These are phyloP conservation scores for Xenopus petersii DNA, from an alignment of 2,797 vertebrate species.

Conservation along the genomic window DNA sequence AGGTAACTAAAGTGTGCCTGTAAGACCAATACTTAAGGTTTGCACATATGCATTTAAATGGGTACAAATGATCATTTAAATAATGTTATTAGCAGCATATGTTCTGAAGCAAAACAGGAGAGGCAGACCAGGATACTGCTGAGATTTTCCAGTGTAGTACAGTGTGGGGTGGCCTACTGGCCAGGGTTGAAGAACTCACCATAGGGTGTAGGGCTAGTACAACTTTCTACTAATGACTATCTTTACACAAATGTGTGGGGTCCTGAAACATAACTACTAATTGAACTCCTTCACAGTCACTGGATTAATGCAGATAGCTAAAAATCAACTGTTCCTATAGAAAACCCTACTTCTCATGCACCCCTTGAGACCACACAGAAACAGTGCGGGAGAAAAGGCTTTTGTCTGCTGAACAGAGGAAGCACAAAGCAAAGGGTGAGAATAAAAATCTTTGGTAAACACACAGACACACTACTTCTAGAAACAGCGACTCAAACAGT, in stretches of 20 bases:
- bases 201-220: conserved; percentile 53
- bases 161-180: conserved; percentile 49
- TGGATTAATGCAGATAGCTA: conserved; percentile 49
- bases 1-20: not conserved
- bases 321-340: conserved; percentile 53
- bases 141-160: conserved; percentile 60
- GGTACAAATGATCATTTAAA: conserved; percentile 68
- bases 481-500: conserved; percentile 55
- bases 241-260: conserved; percentile 63
- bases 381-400: conserved; percentile 50
- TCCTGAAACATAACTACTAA: conserved; percentile 63
- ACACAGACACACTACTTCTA: conserved; percentile 58
- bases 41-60: conserved; percentile 77
- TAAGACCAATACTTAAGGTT: conserved; percentile 2
- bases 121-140: conserved; percentile 8
- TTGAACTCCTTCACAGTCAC: conserved; percentile 64
- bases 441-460: conserved; percentile 62
- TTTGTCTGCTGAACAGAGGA: conserved; percentile 59
- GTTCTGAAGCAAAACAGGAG: conserved; percentile 42
- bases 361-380: conserved; percentile 65
- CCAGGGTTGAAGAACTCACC: conserved; percentile 53
- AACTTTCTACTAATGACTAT: conserved; percentile 49
- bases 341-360: conserved; percentile 48
- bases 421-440: conserved; percentile 53
- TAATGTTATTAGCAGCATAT: conserved; percentile 49